Base-by-base conservation (phyloP, 92 coral and sea anemone genomes). In the Palythoa grandis region DNA sequence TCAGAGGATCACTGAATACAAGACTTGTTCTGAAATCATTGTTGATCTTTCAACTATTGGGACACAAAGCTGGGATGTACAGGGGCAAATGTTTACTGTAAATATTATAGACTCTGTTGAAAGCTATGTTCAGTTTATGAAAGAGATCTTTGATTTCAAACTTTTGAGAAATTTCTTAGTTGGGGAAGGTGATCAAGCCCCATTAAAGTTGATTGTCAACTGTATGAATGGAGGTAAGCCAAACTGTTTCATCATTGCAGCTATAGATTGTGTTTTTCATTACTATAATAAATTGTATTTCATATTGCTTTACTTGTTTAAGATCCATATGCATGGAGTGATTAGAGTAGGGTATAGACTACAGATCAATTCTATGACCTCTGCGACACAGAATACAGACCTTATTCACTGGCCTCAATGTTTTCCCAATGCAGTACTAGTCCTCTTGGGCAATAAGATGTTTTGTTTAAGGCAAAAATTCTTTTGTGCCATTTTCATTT, bases 211-310 rank as follows among this genome's bases (percentile, higher is more conserved):
- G 65, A 88, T 95, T 11, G 92, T 89, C 0, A 90, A 91, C 88
- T 92, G 96, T 56, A 93, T 96, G 99, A 85, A 94, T 86, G 99
- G 99, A 88, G 99, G 99, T 94, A 57, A 74, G 89, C 52, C 20
- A 29, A 14, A 37, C 16, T 29, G 4, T 58, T 58, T 6, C n/a
- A 0, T 14, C 20, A 2, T 58, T 13, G n/a, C 5, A 58, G n/a
- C 7, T 15, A 15, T 1, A 58, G 14, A 15, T 0, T 58, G 17
- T 29, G 35, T 29, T 29, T 29, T 29, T 29, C n/a, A n/a, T n/a
- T n/a, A n/a, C n/a, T n/a, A n/a, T 29, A 29, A 29, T 29, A 29
- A 29, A 29, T 29, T 29, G 35, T 29, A 29, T 29, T 29, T 29
- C 35, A n/a, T n/a, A n/a, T 1, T 29, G 35, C 35, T 29, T 29